phyloP scores from a whole-genome alignment of 2,113 vertebrate species.

The Bungarus multicinctus region DNA sequence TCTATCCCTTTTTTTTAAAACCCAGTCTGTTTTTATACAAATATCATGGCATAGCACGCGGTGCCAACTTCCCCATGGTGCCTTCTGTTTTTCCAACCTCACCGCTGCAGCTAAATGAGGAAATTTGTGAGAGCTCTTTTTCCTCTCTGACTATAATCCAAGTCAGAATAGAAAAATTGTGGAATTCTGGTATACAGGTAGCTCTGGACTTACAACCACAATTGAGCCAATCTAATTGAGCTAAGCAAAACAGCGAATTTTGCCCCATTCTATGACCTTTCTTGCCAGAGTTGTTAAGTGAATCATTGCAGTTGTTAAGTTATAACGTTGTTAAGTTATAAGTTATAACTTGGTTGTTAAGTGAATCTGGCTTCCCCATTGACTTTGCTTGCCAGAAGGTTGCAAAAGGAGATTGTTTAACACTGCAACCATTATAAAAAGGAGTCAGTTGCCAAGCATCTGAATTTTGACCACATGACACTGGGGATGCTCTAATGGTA shows the following conservation, averaged over 20 bases:
- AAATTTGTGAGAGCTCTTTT: background rate
- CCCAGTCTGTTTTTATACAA: background rate
- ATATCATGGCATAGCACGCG: background rate
- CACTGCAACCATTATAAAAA: background rate
- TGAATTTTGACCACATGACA: background rate
- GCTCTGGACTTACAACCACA: background rate
- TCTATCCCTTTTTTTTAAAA: background rate
- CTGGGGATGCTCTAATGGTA: background rate
- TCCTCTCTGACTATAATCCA: background rate
- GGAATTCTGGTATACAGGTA: background rate
- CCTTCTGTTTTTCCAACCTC: background rate
- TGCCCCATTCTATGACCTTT: background rate
- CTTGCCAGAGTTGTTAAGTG: background rate
- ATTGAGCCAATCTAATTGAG: background rate
- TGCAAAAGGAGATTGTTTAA: background rate
- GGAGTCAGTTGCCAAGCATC: background rate
- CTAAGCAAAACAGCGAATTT: background rate
- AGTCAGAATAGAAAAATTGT: background rate
- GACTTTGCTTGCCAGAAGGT: background rate
- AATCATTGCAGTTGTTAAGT: background rate
- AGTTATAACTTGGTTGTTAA: background rate
- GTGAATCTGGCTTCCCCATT: background rate
- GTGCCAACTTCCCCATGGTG: background rate
- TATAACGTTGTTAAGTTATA: no score
- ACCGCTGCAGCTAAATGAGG: background rate